Evolutionary conservation across 1,140 invertebrate species (phyloP).

Genomic region (Choristoneura fumiferana): DNA sequence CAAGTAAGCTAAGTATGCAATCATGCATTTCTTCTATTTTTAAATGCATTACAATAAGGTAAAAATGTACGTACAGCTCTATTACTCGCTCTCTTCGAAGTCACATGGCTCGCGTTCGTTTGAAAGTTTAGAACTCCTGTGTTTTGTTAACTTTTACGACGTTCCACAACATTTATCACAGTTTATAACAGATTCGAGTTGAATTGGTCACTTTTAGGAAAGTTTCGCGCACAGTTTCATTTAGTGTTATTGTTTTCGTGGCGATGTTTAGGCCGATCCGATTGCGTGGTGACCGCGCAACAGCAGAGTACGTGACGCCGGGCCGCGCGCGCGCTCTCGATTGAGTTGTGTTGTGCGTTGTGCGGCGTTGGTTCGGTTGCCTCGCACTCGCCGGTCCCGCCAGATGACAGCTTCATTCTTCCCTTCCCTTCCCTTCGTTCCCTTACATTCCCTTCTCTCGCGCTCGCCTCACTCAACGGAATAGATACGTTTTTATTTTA

Average conservation of each 20-base stretch:
- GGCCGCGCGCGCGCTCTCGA: conserved; percentile 50
- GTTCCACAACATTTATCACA: conserved; percentile 60
- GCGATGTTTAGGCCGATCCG: neutral
- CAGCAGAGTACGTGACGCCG: conserved; percentile 27
- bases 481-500: conserved; percentile 71
- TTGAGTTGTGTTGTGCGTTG: no score
- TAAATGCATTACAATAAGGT: conserved; percentile 47
- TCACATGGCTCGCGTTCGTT: conserved; percentile 69
- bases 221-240: conserved; percentile 24
- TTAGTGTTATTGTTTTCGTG: conserved; percentile 31
- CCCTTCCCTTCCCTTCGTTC: conserved; percentile 37
- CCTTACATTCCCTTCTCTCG: conserved; percentile 30
- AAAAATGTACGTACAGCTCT: conserved; percentile 61
- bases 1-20: no score
- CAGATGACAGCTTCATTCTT: conserved; percentile 70
- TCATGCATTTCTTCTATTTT: conserved; percentile 32
- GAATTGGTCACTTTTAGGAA: conserved; percentile 42
- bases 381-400: conserved; percentile 28
- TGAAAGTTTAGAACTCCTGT: conserved; percentile 52
- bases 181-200: conserved; percentile 38
- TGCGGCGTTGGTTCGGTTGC: conserved; percentile 14
- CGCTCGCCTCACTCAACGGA: conserved; percentile 44
- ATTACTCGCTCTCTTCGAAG: conserved; percentile 56
- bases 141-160: conserved; percentile 57
- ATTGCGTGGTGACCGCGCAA: neutral